Base-by-base conservation (phyloP, 1,140 invertebrate species). In the Sycophaga agraensis region DNA sequence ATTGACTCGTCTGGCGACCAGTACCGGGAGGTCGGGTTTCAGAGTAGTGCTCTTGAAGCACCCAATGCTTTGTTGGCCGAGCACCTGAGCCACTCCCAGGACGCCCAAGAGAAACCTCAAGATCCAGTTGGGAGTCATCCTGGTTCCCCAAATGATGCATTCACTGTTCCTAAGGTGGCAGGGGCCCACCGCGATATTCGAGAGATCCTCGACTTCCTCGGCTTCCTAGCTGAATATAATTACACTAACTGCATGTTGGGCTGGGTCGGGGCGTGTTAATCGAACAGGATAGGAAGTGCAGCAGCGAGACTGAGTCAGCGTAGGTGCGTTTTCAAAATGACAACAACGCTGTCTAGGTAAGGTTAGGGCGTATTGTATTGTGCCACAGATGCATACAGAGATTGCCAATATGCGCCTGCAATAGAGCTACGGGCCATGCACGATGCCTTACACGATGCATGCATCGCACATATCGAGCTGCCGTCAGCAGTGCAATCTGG, bases 11-110 rank as follows among this genome's bases (percentile, higher is more conserved):
- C 8, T 68, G 5, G 66, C 57, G n/a, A 68, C 66, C 12, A 66
- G 48, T 4, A 50, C 51, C 12, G 68, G 54, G 40, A 76, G 65
- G 46, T 73, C 73, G 8, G 69, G 65, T 34, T 77, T 63, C 2
- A 24, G 43, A 0, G 46, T 8, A 6, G 65, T 50, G 39, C 54
- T 73, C 17, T 59, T 65, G 54, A 73, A 78, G 59, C 78, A 80
- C 11, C 78, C 78, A 6, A 76, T 57, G 12, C 45, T 57, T 22
- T 48, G 46, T 22, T 63, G 60, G 0, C 22, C 60, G 8, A 49
- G 11, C 11, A 19, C 26, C n/a, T n/a, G n/a, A n/a, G n/a, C n/a
- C 8, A 31, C 24, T 17, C 2, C 1, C 28, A 8, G 5, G 14
- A 31, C 0, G 1, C 26, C 8, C 24, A 49, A 8, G 2, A 49